Evolutionary conservation across 2,888 invertebrate genomes (phyloP), one percentile per base, ranked within the genome.

Genomic region (Scelioninae gen. 1): DNA sequence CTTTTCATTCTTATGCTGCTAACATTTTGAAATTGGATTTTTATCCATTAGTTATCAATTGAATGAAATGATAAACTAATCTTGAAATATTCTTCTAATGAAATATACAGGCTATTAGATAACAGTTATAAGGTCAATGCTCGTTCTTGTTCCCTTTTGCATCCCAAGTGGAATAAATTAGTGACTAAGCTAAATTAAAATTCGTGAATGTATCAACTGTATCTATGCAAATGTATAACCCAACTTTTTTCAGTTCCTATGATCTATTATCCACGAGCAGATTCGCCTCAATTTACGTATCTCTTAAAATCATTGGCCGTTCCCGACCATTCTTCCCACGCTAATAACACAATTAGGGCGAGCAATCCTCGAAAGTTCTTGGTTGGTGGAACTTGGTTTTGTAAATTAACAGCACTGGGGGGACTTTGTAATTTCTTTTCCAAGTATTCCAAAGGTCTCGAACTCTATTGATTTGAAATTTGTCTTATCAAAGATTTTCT

Each of bases 141-240:
- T 71, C 60, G 49, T 71, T 71, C 71, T 8, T 47, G 29, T 71
- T 60, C 60, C 58, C 51, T 71, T n/a, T 15, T 51, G 60, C 49
- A 60, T 60, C 13, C 23, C 23, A 38, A 71, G 31, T 31, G 38
- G 38, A 71, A 71, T 71, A 51, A 60, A 71, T 71, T 71, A 60
- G 71, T 69, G 69, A 69, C 69, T 56, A 69, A 56, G 69, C 69
- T 56, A 58, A 69, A 58, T 69, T 69, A 69, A 69, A 55, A 68
- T 68, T 55, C 68, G 31, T 68, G 68, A 51, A 51, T 23, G 51
- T 53, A 38, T 66, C 55, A 16, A 31, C 66, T 65, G 11, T 43
- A 45, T 38, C 45, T 23, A 45, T 45, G 32, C 43, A 47, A 49
- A 45, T 49, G 49, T 63, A 63, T 49, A 63, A 63, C 7, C 31